Percentiles rank a stretch among this genome's conserved stretches.
Conservation (phyloP, 1,140 invertebrate genomes). For the Drosophila sp. region DNA sequence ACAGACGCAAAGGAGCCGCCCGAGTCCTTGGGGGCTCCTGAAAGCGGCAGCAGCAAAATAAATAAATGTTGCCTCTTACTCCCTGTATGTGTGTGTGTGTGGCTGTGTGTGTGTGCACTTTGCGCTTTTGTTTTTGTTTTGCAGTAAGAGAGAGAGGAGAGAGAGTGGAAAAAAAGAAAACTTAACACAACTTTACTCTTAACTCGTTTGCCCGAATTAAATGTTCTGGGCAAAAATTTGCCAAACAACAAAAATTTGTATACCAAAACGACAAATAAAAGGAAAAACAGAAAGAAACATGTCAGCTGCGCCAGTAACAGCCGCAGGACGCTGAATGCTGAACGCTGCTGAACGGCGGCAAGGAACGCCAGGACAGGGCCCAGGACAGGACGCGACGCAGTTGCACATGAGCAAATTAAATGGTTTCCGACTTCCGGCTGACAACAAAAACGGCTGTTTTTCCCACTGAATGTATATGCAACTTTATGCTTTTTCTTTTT, state of each 20-base stretch:
- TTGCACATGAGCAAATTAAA: constrained; percentile 81
- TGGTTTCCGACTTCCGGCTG: constrained; percentile 79
- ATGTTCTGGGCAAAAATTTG: constrained; percentile 75
- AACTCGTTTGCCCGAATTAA: constrained; percentile 80
- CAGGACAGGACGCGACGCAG: constrained; percentile 46
- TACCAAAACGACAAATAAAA: constrained; percentile 13
- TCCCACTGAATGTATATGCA: constrained; percentile 60
- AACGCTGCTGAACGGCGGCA: background rate
- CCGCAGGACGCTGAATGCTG: constrained; percentile 33
- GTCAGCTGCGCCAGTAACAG: constrained; percentile 67
- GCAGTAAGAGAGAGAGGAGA: constrained; percentile 31
- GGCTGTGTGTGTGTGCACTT: constrained; percentile 39
- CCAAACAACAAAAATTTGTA: constrained; percentile 39
- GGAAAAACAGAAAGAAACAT: constrained; percentile 57
- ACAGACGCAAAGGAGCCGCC: constrained; percentile 53
- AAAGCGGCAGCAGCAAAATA: constrained; percentile 64
- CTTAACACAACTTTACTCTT: constrained; percentile 81
- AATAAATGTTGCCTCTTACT: constrained; percentile 69
- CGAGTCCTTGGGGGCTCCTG: constrained; percentile 56
- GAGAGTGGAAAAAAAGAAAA: constrained; percentile 40
- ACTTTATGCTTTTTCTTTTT: constrained; percentile 52
- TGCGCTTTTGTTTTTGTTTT: constrained; percentile 73
- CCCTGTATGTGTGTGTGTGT: background rate
- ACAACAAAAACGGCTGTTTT: constrained; percentile 68
- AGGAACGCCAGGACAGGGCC: constrained; percentile 30